Conservation (phyloP, 2,797 vertebrate genomes). For the Bovichtus variegatus region DNA sequence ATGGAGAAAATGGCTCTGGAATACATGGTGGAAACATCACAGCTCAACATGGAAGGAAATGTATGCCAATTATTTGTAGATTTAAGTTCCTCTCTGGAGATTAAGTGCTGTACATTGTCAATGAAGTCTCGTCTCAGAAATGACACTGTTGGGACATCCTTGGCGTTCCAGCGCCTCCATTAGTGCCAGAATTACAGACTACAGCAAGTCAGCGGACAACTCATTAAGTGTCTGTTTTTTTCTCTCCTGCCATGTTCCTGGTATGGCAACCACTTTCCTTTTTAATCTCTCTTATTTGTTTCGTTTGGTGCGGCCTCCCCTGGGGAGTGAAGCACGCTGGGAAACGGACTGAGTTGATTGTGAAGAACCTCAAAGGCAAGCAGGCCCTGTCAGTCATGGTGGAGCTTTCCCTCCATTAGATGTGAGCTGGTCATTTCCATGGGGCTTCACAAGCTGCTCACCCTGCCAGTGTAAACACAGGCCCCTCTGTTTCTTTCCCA, state of each 20-base stretch:
- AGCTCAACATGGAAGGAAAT: slow-evolving; percentile 58
- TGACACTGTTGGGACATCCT: slow-evolving; percentile 49
- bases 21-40: slow-evolving; percentile 67
- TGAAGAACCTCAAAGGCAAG: slow-evolving; percentile 58
- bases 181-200: slow-evolving; percentile 43
- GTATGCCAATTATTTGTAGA: slow-evolving; percentile 55
- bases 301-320: slow-evolving; percentile 50
- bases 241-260: slow-evolving; percentile 30
- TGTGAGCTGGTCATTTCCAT: slow-evolving; percentile 61
- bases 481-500: slow-evolving; percentile 62
- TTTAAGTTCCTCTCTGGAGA: slow-evolving; percentile 44
- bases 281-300: slow-evolving; percentile 60
- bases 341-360: slow-evolving; percentile 58
- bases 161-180: slow-evolving; percentile 44
- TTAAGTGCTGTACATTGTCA: slow-evolving; percentile 55
- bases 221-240: slow-evolving; percentile 25
- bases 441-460: slow-evolving; percentile 48
- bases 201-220: slow-evolving; percentile 33
- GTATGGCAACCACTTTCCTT: slow-evolving; percentile 59
- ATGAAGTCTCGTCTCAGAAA: slow-evolving; percentile 44
- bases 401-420: slow-evolving; percentile 55
- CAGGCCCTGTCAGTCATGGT: slow-evolving; percentile 65
- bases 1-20: slow-evolving; percentile 68
- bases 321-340: slow-evolving; percentile 44
- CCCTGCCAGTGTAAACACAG: slow-evolving; percentile 73